Evolutionary conservation across 1,140 invertebrate species (phyloP).

Genomic region (Papilio glaucus): DNA sequence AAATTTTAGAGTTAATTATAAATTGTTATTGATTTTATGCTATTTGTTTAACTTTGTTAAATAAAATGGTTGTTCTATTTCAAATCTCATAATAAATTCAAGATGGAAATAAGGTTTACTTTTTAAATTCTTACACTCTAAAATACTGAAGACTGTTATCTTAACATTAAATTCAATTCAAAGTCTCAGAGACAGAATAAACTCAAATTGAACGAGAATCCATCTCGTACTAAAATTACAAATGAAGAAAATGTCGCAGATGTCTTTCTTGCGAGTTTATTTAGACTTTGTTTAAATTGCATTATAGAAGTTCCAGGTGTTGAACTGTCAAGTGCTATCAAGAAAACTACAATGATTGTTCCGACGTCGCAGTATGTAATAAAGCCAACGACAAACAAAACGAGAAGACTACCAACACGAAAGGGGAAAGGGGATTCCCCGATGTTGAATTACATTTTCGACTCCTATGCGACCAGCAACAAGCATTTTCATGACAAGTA

Average conservation of each 20-base stretch:
- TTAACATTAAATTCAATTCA: background rate
- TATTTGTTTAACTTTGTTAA: background rate
- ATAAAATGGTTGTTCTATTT: background rate
- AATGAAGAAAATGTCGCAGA: conserved; percentile 1
- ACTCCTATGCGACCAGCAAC: conserved; percentile 86
- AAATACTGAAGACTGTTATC: background rate
- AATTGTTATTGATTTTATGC: no score
- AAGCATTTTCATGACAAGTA: conserved; percentile 88
- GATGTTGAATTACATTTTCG: conserved; percentile 89
- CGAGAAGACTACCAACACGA: conserved; percentile 60
- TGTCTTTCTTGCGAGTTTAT: background rate
- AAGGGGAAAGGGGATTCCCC: conserved; percentile 86
- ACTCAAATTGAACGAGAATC: background rate
- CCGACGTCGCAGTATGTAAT: conserved; percentile 42
- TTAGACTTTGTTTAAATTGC: background rate
- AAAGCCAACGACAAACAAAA: conserved; percentile 50
- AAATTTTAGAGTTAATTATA: no score
- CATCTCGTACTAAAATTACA: background rate
- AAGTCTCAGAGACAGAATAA: background rate
- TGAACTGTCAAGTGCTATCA: conserved; percentile 47
- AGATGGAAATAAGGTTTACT: background rate
- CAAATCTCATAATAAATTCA: background rate
- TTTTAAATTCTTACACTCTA: background rate
- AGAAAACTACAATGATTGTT: conserved; percentile 46
- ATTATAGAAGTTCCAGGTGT: conserved; percentile 45